Base-by-base conservation (phyloP, 2,888 invertebrate species). In the Drosophila longiperda region DNA sequence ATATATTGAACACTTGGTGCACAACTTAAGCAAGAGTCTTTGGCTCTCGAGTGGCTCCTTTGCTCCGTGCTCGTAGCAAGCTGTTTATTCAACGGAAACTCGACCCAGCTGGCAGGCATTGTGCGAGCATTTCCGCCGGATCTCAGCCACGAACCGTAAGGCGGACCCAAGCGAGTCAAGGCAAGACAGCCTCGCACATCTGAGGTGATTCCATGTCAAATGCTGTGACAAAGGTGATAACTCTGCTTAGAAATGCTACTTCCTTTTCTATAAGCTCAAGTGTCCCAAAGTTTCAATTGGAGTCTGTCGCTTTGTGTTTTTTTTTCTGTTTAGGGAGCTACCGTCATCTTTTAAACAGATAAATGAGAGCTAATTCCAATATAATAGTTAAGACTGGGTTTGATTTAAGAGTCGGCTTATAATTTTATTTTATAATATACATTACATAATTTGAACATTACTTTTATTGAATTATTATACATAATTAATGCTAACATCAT, bases 1-100 rank as follows among this genome's bases (percentile, higher is more conserved):
- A 90, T 90, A 89, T 89, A 90, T 90, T 87, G 89, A 90, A 87
- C 83, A 87, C 81, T 87, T 87, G 85, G 81, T 81, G 77, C 86
- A 58, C 64, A 74, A 76, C 80, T 73, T 75, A 76, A 87, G 83
- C 86, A 87, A 85, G 67, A 75, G 78, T 88, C 75, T 75, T 77
- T 69, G 69, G 62, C 1, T 23, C 64, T 70, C 64, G 38, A 73
- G 69, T 73, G 61, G 48, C 59, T 36, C 45, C 59, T 29, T 50
- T 17, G 9, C 26, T 61, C 12, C 72, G 53, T 15, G 15, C 34
- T 52, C 8, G 15, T 3, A 42, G 5, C 29, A 45, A 50, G 66
- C 55, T 73, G 68, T 68, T 74, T 67, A 53, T 55, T 64, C 40
- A 52, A 58, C 69, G 84, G 84, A 88, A 82, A 69, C 76, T 64